Evolutionary conservation across 1,140 invertebrate species (phyloP), one percentile per base, ranked within the genome.

Genomic region (Apis cerana): DNA sequence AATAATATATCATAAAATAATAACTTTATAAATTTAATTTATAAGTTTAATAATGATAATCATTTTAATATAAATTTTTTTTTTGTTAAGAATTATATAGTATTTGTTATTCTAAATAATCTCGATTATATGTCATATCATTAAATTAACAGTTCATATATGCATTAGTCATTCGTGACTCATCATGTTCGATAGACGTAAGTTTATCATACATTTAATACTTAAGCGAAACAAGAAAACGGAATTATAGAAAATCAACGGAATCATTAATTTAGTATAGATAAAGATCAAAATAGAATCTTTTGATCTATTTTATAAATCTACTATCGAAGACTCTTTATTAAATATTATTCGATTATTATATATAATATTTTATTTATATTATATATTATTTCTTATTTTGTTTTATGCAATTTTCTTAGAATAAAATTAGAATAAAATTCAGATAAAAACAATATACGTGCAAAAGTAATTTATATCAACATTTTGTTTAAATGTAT

Each of bases 241-340:
- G 59, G 33, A 52, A 52, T 12, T n/a, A 15, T 13, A 5, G 52
- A 19, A 68, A 79, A 70, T 79, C 19, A 52, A 72, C 1, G 19
- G 12, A 19, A 58, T 9, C 10, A 7, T 2, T 21, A 27, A 62
- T 79, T 50, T 72, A 15, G 5, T 5, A 13, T 21, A 52, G 27
- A n/a, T 23, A n/a, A 58, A 33, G 2, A 68, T 68, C 64, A 62
- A 23, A 80, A 54, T 62, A 50, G 19, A 72, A 72, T 62, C 43
- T 77, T 79, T 68, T 54, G 58, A 80, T 58, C 58, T 7, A 48
- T 23, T 80, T 72, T 69, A 59, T 72, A 43, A 43, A 62, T 19
- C 8, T n/a, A 48, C 21, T 27, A 33, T 17, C 77, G 23, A 67
- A 79, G n/a, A 11, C 19, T 43, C 5, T 7, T 43, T 43, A 43